Evolutionary conservation across 2,888 invertebrate genomes (phyloP), one percentile per base, ranked within the genome.

Genomic region (Drosophila fulvimacula): DNA sequence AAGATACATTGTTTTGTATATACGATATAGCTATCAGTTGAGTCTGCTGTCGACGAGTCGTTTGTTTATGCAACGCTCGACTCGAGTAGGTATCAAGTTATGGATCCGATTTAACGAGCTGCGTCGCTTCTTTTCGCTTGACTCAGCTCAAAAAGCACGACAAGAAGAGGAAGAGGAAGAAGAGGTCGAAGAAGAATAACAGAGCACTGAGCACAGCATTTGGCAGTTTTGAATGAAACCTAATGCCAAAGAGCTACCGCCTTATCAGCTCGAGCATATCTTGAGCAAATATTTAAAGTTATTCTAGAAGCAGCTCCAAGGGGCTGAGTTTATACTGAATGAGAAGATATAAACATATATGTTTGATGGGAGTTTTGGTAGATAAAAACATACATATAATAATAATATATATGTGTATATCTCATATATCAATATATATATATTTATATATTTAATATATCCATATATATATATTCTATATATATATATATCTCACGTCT

Each of bases 31-130:
- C 36, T 21, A 36, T n/a, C 36, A 42, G 56, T 41, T 49, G 49
- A 39, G 17, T 17, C 17, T n/a, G 34, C 39, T 46, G 15, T 44
- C 5, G 46, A 27, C 49, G 21, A 11, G 13, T 10, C 27, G 34
- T 42, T 69, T 64, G 69, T 65, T 73, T 61, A 69, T 61, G 61
- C 58, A 62, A 61, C 51, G 42, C 7, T 53, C 19, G 63, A 9
- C 52, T 69, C 65, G 58, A 30, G 61, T 46, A 51, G 21, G 39
- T 53, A 57, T 51, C 57, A 36, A 49, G 39, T 58, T 71, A 56
- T 64, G 73, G 36, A 52, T 46, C 55, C 62, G 44, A 48, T 41
- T 55, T 46, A 55, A 46, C 44, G 21, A 19, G 27, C 36, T 15
- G 34, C 32, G 13, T 44, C 21, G 62, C 44, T n/a, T 10, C 17